Evolutionary conservation across 2,797 vertebrate species (phyloP).

Genomic region (Phrynocephalus vlangalii): DNA sequence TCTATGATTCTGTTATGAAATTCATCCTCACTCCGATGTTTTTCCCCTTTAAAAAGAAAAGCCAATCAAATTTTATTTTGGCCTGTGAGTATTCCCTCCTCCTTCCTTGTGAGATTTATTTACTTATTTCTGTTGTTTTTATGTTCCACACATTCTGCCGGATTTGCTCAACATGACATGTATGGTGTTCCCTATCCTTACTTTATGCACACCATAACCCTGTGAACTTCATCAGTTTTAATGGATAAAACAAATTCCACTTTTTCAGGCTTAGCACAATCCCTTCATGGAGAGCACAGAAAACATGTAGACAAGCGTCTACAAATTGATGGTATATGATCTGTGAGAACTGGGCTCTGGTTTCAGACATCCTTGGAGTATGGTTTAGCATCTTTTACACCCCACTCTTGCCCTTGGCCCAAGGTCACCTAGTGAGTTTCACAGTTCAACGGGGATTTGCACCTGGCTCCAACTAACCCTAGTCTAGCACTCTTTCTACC

Average conservation of each 20-base stretch:
- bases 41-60: constrained; percentile 23
- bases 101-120: constrained; percentile 33
- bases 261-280: no score
- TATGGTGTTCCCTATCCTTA: not conserved
- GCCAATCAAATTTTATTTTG: constrained; percentile 55
- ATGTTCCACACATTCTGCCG: not conserved
- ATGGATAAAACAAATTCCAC: no score
- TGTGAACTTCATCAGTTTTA: no score
- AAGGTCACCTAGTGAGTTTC: not conserved
- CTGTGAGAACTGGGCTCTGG: no score
- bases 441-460: not conserved
- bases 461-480: not conserved
- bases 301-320: no score
- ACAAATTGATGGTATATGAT: no score
- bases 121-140: constrained; percentile 11
- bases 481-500: not conserved
- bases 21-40: constrained; percentile 54
- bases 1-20: constrained; percentile 17
- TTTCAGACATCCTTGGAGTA: no score
- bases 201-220: not conserved
- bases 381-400: no score
- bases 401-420: not conserved
- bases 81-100: not conserved
- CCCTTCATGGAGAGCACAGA: no score
- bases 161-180: not conserved